Evolutionary conservation across 2,888 invertebrate species (phyloP), one percentile per base, ranked within the genome.

Genomic region (Drosophila mimica): DNA sequence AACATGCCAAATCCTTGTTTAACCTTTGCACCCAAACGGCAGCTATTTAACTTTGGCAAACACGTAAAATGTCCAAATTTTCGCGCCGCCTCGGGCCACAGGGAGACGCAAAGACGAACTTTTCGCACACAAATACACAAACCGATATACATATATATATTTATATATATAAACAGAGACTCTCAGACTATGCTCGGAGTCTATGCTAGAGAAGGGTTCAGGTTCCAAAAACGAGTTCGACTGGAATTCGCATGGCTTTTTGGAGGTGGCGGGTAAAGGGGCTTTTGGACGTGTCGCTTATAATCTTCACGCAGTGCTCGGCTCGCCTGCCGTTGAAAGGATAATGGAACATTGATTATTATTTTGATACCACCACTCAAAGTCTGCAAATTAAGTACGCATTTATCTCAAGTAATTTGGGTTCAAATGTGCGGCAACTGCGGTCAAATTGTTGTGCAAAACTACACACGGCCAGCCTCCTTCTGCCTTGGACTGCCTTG

Each of bases 21-120:
- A 91, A 92, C 91, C 92, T 92, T 91, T 92, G 90, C 85, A 88
- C 92, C 71, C 81, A 64, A 81, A 75, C 85, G 72, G 83, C 79
- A 82, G 88, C 85, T 85, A 85, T 88, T 85, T 85, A 85, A 85
- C 85, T 85, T 85, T 83, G 83, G 88, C 85, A 85, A 85, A 85
- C 88, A 85, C 88, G 72, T 87, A 85, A 85, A 82, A 83, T 91
- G 91, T 91, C 90, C 88, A 91, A 91, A 91, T 91, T 91, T 90
- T 87, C 86, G 87, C 90, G 81, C 84, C 81, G 79, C 79, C 80
- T 76, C 76, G 68, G 76, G 79, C 63, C 65, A 59, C 61, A 66
- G 60, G 57, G 62, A 78, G 80, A 72, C 54, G 62, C 48, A 58
- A 68, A 79, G 74, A 74, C 74, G 71, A 83, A 83, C 79, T 83